A percentile compares a stretch with the other conserved stretches of the same genome.
These are phyloP conservation scores for Phataginus tricuspis DNA, from an alignment of 2,797 vertebrate genomes.

Conservation along the genomic window DNA sequence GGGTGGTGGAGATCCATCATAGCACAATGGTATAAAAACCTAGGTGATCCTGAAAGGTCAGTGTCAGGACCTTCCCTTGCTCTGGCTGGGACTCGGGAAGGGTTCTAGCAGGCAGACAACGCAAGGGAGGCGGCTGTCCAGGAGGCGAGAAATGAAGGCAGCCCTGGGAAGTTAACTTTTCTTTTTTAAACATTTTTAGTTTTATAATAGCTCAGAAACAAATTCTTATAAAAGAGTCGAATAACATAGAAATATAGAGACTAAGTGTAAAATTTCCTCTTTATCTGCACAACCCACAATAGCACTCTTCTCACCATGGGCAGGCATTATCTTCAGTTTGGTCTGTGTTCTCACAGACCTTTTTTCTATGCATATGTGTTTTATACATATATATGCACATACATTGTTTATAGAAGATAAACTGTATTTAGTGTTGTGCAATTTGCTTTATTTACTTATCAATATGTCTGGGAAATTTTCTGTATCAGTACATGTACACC, in stretches of 20 bases:
- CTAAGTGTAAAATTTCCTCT: neutral
- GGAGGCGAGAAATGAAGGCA: neutral
- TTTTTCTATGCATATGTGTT: neutral
- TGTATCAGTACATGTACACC: neutral
- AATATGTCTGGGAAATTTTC: neutral
- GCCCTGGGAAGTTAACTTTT: neutral
- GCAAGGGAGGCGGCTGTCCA: neutral
- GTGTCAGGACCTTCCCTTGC: neutral
- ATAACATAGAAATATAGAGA: neutral
- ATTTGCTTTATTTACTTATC: constrained; percentile 1
- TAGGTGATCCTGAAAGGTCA: neutral
- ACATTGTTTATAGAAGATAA: neutral
- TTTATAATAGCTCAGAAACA: neutral
- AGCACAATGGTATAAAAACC: neutral
- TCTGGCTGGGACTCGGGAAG: neutral
- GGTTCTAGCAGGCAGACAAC: neutral
- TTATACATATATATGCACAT: neutral
- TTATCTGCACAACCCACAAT: neutral
- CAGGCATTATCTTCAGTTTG: neutral
- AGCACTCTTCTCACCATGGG: neutral
- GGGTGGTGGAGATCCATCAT: neutral
- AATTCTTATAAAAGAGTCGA: neutral
- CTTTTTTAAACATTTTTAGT: neutral
- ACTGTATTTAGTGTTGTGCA: neutral
- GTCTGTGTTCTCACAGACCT: neutral